Conservation (phyloP, 2,113 vertebrate genomes). For the Ctenodactylus gundi region DNA sequence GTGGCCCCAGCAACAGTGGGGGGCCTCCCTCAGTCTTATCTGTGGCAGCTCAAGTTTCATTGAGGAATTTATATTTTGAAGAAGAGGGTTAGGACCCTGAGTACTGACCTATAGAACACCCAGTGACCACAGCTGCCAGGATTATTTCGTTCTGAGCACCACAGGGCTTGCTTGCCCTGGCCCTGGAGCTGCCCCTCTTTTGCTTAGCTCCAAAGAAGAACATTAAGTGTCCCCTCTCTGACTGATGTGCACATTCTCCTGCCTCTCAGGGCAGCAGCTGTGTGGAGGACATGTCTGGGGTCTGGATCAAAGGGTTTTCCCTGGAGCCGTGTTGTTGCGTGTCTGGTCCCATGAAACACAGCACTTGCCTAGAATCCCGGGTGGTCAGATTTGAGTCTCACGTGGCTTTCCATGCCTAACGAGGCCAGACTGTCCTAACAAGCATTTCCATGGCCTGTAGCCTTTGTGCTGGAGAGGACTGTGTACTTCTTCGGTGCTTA, state of each 20-base stretch:
- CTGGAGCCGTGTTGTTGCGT: conserved; percentile 30
- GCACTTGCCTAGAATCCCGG: not conserved
- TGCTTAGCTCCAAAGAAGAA: not conserved
- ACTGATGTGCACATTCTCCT: conserved; percentile 59
- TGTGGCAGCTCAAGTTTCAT: not conserved
- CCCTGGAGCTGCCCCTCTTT: not conserved
- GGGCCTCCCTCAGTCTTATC: not conserved
- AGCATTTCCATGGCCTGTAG: not conserved
- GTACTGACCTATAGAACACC: not conserved
- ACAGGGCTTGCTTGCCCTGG: not conserved
- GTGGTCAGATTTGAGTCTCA: not conserved
- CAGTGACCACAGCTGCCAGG: not conserved
- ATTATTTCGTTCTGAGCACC: not conserved
- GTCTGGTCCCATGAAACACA: not conserved
- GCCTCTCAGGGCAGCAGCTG: conserved; percentile 55
- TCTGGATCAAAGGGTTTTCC: conserved; percentile 78
- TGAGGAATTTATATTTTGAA: not conserved
- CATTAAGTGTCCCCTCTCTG: conserved; percentile 58
- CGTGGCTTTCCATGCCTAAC: not conserved
- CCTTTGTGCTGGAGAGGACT: not conserved
- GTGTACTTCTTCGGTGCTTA: not conserved
- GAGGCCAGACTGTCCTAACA: not conserved
- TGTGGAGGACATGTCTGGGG: conserved; percentile 75
- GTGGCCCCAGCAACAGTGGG: not conserved
- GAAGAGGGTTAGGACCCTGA: not conserved